Conservation (phyloP, 2,888 invertebrate genomes). For the Argyresthia goedartella region DNA sequence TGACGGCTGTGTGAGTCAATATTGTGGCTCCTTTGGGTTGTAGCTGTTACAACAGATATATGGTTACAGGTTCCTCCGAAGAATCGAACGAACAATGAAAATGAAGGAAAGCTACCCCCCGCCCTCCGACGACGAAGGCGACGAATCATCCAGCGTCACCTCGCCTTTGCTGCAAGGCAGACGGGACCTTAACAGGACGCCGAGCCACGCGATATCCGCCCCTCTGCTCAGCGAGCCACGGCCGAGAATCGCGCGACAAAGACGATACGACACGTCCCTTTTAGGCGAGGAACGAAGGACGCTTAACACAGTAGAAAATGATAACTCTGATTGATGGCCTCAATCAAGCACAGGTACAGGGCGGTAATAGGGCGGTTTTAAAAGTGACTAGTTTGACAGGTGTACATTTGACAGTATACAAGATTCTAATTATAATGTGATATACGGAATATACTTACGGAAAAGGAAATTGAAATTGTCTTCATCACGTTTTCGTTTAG, state of each 20-base stretch:
- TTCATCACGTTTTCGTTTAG: conserved; percentile 15
- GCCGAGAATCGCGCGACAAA: conserved; percentile 57
- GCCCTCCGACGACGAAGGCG: conserved; percentile 71
- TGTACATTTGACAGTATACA: conserved; percentile 36
- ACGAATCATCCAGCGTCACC: conserved; percentile 75
- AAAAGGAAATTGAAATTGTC: conserved; percentile 39
- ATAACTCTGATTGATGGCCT: conserved; percentile 50
- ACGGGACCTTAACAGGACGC: conserved; percentile 41
- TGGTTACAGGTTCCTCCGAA: conserved; percentile 73
- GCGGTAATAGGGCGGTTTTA: conserved; percentile 7
- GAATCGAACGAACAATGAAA: conserved; percentile 79
- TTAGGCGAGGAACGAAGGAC: conserved; percentile 56
- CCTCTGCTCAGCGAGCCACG: conserved; percentile 56
- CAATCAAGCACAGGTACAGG: conserved; percentile 4
- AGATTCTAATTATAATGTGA: conserved; percentile 65
- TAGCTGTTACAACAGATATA: too few species aligned
- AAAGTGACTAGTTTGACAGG: conserved; percentile 10
- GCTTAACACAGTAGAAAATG: conserved; percentile 50
- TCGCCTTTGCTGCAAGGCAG: conserved; percentile 71
- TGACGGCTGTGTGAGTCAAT: too few species aligned
- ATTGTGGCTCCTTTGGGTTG: too few species aligned
- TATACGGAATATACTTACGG: conserved; percentile 38
- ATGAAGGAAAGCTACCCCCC: conserved; percentile 73
- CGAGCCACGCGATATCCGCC: conserved; percentile 55
- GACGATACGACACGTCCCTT: conserved; percentile 55